Evolutionary conservation across 1,140 invertebrate species (phyloP).

Genomic region (Halictus rubicundus): DNA sequence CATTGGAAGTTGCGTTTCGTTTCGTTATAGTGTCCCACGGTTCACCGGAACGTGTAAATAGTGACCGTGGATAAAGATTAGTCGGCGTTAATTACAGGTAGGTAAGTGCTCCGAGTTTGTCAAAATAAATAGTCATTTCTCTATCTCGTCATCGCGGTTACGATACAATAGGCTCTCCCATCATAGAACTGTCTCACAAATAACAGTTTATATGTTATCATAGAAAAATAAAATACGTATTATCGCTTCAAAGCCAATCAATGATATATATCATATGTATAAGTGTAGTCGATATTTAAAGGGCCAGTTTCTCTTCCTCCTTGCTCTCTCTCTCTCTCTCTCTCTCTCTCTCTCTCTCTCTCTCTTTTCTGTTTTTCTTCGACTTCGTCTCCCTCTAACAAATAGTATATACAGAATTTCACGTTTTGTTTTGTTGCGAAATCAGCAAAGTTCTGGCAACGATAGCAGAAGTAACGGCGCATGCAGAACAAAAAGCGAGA

Average conservation of each 20-base stretch:
- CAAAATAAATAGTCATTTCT: conserved; percentile 62
- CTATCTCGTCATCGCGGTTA: conserved; percentile 36
- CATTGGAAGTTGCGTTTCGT: conserved; percentile 6
- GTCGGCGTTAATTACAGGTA: conserved; percentile 25
- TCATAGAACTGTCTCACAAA: conserved; percentile 33
- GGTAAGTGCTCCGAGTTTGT: conserved; percentile 26
- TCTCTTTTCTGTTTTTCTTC: too few relatives aligned
- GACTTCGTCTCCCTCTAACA: conserved; percentile 1
- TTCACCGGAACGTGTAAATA: conserved; percentile 16
- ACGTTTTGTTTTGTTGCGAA: not conserved
- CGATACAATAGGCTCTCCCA: conserved; percentile 53
- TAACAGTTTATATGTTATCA: conserved; percentile 52
- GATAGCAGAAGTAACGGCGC: not conserved
- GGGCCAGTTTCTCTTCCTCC: not conserved
- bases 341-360: too few relatives aligned
- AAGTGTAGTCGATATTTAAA: conserved; percentile 26
- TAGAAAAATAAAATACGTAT: conserved; percentile 66
- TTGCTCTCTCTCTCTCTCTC: too few relatives aligned
- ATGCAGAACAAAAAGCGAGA: conserved; percentile 1
- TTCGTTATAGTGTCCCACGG: not conserved
- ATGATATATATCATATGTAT: conserved; percentile 30
- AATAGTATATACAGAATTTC: conserved; percentile 29
- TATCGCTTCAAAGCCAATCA: conserved; percentile 50
- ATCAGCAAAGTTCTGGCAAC: not conserved
- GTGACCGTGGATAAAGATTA: conserved; percentile 1